Evolutionary conservation across 2,797 vertebrate species (phyloP).

Genomic region (Galaxias olidus): DNA sequence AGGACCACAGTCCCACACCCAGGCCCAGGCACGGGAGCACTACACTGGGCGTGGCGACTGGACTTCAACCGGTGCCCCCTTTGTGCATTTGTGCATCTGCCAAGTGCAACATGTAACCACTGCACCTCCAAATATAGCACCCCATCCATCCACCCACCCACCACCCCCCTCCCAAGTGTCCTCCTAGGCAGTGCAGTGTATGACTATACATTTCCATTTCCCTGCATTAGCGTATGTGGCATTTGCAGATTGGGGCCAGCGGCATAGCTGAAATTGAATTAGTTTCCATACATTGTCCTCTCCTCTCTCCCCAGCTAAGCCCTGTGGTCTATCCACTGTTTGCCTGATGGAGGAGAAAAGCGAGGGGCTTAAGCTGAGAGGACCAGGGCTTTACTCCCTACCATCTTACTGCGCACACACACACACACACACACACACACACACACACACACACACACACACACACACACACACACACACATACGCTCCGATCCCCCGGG

Average conservation of each 20-base stretch:
- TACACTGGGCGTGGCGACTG: too few species aligned
- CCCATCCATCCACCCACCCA: too few species aligned
- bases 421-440: conserved; percentile 24
- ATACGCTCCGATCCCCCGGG: conserved; percentile 16
- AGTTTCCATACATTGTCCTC: conserved; percentile 77
- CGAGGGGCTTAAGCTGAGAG: conserved; percentile 67
- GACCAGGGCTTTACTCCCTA: conserved; percentile 59
- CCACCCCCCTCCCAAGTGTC: too few species aligned
- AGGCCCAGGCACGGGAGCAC: too few species aligned
- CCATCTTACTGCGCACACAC: conserved; percentile 59
- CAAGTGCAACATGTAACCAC: too few species aligned
- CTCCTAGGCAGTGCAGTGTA: conserved; percentile 33
- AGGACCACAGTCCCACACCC: too few species aligned
- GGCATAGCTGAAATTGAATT: conserved; percentile 75
- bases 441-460: conserved; percentile 35
- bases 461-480: conserved; percentile 26
- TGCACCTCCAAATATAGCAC: too few species aligned
- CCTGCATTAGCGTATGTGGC: conserved; percentile 64
- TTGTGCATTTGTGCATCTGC: too few species aligned
- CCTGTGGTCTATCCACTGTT: conserved; percentile 72
- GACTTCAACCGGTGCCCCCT: too few species aligned
- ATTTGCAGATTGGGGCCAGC: conserved; percentile 68
- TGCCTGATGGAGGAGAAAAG: conserved; percentile 71
- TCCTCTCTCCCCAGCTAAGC: conserved; percentile 65
- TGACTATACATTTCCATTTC: conserved; percentile 67